Evolutionary conservation across 2,888 invertebrate genomes (phyloP).

Genomic region (Perdita meconis): DNA sequence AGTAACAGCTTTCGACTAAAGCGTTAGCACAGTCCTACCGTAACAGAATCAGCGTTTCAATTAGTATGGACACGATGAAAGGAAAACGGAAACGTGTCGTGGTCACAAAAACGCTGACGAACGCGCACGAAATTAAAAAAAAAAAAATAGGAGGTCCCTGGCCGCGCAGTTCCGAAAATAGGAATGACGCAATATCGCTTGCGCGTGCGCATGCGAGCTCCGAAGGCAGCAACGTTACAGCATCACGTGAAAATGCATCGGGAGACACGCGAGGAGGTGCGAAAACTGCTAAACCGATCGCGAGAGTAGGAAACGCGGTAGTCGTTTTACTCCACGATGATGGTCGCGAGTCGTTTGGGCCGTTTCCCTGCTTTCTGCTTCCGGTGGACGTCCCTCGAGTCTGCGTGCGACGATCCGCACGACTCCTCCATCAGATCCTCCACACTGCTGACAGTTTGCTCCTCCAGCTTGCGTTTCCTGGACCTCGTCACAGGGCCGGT

Average conservation of each 20-base stretch:
- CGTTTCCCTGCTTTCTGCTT: constrained; percentile 78
- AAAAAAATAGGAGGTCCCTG: not conserved
- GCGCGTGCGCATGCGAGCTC: constrained; percentile 48
- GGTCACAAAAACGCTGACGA: constrained; percentile 1
- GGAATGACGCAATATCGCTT: constrained; percentile 75
- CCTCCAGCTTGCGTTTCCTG: constrained; percentile 80
- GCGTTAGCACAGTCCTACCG: not conserved
- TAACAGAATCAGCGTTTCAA: not conserved
- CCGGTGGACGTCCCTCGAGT: constrained; percentile 72
- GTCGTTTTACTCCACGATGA: constrained; percentile 75
- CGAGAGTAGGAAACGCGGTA: constrained; percentile 5
- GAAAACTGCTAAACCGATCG: constrained; percentile 39
- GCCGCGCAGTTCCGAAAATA: constrained; percentile 61
- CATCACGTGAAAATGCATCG: constrained; percentile 70
- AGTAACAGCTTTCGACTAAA: not conserved
- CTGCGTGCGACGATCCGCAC: constrained; percentile 51
- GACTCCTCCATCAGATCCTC: constrained; percentile 66
- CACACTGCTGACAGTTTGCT: constrained; percentile 60
- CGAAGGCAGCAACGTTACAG: constrained; percentile 62
- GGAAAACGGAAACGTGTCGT: constrained; percentile 10
- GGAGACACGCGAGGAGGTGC: constrained; percentile 57
- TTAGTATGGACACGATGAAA: constrained; percentile 1
- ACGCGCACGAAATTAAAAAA: constrained; percentile 27
- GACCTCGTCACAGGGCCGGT: constrained; percentile 80
- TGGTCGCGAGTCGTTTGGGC: constrained; percentile 74